Evolutionary conservation across 37 sponge, comb jelly and placozoan genomes (phyloP).

Genomic region (Cladorhizidae sp.): DNA sequence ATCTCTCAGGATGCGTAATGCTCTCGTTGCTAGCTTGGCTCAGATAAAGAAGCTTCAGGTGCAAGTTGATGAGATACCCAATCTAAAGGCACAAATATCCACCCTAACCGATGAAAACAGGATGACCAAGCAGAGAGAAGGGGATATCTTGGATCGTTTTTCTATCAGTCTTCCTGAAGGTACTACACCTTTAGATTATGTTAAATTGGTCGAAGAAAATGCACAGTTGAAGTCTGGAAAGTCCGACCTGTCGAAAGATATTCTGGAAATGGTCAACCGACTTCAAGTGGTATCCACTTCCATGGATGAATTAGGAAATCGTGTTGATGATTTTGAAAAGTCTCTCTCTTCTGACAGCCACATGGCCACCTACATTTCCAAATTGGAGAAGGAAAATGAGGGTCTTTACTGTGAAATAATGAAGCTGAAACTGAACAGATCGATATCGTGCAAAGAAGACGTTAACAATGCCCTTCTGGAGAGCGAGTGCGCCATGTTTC

Average conservation of each 20-base stretch:
- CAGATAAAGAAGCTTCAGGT: constrained; percentile 64
- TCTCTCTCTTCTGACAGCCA: constrained; percentile 10
- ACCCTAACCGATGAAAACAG: constrained; percentile 24
- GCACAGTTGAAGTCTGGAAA: constrained; percentile 24
- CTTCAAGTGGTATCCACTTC: constrained; percentile 9
- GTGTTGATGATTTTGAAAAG: constrained; percentile 34
- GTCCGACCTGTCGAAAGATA: constrained; percentile 3
- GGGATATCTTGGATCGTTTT: background rate
- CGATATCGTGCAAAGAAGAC: constrained; percentile 20
- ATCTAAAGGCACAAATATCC: constrained; percentile 33
- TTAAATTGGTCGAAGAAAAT: constrained; percentile 28
- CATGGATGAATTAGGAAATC: constrained; percentile 27
- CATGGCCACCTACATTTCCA: constrained; percentile 31
- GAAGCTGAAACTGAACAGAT: constrained; percentile 31
- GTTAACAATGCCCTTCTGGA: constrained; percentile 47
- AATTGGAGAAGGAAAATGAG: constrained; percentile 66
- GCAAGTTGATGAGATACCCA: constrained; percentile 48
- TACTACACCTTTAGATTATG: constrained; percentile 10
- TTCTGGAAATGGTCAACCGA: constrained; percentile 1
- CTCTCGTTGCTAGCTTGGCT: constrained; percentile 58
- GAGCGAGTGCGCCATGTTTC: constrained; percentile 33
- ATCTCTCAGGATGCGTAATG: constrained; percentile 45
- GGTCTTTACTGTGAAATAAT: constrained; percentile 45
- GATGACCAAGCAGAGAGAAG: constrained; percentile 4
- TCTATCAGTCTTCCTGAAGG: constrained; percentile 37